phyloP scores from a whole-genome alignment of 2,797 vertebrate species.

The Typhlichthys subterraneus region DNA sequence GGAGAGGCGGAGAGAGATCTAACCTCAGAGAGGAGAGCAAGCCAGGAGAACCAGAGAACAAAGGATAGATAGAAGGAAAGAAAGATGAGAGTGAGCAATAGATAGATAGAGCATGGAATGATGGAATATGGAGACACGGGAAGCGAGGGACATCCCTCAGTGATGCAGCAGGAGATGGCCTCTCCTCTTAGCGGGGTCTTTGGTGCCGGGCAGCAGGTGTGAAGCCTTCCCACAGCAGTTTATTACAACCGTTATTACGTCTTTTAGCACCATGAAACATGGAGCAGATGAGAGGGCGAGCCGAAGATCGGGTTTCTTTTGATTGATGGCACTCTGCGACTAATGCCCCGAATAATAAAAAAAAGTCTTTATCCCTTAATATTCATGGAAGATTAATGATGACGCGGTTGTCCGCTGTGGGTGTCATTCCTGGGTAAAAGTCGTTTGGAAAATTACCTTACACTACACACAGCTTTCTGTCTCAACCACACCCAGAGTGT shows the following conservation, averaged over 20 bases:
- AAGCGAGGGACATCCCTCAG: constrained; percentile 70
- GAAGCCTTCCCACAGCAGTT: constrained; percentile 70
- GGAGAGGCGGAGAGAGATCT: constrained; percentile 28
- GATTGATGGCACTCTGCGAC: constrained; percentile 71
- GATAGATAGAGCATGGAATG: constrained; percentile 7
- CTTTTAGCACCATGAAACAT: constrained; percentile 74
- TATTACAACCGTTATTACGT: constrained; percentile 75
- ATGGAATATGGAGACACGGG: constrained; percentile 1
- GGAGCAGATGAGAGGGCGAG: constrained; percentile 66
- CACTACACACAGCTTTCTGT: constrained; percentile 34
- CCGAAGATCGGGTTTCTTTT: constrained; percentile 66
- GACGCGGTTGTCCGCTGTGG: constrained; percentile 35
- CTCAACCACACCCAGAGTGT: constrained; percentile 21
- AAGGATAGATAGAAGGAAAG: constrained; percentile 18
- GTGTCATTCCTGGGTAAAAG: constrained; percentile 37
- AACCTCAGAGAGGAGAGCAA: constrained; percentile 18
- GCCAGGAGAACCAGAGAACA: not conserved
- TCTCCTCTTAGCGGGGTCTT: constrained; percentile 59
- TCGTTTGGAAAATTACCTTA: constrained; percentile 33
- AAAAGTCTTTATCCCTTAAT: constrained; percentile 60
- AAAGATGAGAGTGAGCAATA: constrained; percentile 7
- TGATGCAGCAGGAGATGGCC: constrained; percentile 73
- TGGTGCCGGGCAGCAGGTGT: constrained; percentile 75
- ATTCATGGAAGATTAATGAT: constrained; percentile 66
- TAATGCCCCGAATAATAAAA: constrained; percentile 74